Evolutionary conservation across 2,797 vertebrate species (phyloP).

Genomic region (Gila robusta): DNA sequence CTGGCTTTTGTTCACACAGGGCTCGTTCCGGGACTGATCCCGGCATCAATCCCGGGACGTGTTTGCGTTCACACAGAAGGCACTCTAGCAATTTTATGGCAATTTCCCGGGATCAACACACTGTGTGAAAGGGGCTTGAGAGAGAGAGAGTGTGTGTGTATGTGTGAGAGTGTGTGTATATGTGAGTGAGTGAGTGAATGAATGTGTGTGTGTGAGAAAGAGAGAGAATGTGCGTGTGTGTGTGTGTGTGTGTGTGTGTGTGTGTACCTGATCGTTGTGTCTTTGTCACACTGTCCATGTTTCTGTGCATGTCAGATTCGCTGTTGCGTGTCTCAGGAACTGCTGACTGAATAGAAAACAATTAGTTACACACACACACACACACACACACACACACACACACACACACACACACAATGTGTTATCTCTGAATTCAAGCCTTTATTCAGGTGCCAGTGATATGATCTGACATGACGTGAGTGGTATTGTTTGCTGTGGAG

Average conservation of each 20-base stretch:
- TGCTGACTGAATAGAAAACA: slow-evolving; percentile 32
- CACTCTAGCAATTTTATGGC: no score
- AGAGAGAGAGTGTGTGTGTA: no score
- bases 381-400: slow-evolving; percentile 6
- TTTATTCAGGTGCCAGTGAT: slow-evolving; percentile 30
- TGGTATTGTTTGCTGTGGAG: neutral
- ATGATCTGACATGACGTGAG: slow-evolving; percentile 28
- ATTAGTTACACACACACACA: neutral
- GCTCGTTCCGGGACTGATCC: no score
- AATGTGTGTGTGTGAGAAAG: no score
- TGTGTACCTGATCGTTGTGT: slow-evolving; percentile 43
- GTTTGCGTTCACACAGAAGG: no score
- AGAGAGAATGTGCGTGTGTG: no score
- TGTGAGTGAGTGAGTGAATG: neutral
- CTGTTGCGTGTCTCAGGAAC: slow-evolving; percentile 23
- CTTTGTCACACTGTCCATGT: slow-evolving; percentile 50
- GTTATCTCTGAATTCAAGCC: neutral
- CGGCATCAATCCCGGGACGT: no score
- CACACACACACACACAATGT: neutral
- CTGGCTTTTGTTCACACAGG: no score
- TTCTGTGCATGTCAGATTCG: slow-evolving; percentile 11
- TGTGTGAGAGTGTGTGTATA: neutral
- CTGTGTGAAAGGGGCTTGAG: no score
- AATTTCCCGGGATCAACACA: no score
- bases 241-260: neutral